Evolutionary conservation across 2,797 vertebrate genomes (phyloP).

Genomic region (Ara ararauna): DNA sequence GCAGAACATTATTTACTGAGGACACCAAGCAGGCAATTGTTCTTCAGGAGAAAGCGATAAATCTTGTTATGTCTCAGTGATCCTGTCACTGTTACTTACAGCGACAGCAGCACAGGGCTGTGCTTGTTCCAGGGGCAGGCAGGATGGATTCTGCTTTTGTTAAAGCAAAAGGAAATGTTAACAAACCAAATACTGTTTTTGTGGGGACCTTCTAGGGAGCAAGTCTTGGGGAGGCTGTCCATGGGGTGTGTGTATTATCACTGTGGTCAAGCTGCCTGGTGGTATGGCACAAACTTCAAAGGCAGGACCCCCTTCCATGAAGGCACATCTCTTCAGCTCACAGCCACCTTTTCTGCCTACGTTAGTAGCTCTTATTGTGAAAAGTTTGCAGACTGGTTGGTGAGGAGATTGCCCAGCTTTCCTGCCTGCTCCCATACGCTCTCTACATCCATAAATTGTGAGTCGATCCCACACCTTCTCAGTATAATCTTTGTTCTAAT

Average conservation of each 20-base stretch:
- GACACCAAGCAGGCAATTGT: constrained; percentile 55
- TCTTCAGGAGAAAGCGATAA: constrained; percentile 64
- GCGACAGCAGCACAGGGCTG: not conserved
- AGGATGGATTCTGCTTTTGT: not conserved
- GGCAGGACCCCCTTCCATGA: not conserved
- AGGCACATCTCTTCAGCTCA: not conserved
- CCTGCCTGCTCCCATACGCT: not conserved
- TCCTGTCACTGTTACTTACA: constrained; percentile 54
- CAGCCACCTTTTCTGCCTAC: not conserved
- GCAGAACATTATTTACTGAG: constrained; percentile 70
- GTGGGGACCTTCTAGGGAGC: not conserved
- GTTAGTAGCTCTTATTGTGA: not conserved
- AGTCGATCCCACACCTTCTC: not conserved
- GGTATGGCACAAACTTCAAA: not conserved
- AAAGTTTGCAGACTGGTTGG: not conserved
- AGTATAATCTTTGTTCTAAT: not conserved
- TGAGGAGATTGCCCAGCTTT: not conserved
- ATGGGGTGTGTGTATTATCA: fast-evolving
- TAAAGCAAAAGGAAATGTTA: not conserved
- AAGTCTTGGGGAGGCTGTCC: not conserved
- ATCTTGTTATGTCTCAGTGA: constrained; percentile 65
- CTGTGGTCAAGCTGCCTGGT: not conserved
- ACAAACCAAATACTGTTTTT: fast-evolving
- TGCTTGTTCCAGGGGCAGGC: not conserved
- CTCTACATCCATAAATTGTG: not conserved